Evolutionary conservation across 2,888 invertebrate genomes (phyloP).

Genomic region (Agrochola lychnidis): DNA sequence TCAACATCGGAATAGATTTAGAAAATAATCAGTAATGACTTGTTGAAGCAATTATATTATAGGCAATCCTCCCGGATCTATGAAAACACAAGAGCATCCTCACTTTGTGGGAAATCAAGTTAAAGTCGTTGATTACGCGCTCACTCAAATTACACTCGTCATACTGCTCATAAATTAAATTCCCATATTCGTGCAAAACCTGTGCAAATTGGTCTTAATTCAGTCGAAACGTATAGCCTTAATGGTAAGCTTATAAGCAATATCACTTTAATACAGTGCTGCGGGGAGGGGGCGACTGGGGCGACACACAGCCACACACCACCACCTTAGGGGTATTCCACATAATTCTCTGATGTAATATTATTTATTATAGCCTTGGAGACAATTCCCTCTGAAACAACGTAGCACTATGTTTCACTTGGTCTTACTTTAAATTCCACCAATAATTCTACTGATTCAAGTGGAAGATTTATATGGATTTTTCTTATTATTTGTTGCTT

Average conservation of each 20-base stretch:
- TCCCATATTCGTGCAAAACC: conserved; percentile 86
- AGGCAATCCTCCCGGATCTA: conserved; percentile 16
- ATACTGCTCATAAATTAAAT: conserved; percentile 85
- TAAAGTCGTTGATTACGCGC: conserved; percentile 83
- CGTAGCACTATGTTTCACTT: conserved; percentile 71
- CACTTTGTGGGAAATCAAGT: conserved; percentile 76
- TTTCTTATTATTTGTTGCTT: background rate
- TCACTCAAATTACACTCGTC: conserved; percentile 84
- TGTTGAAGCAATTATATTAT: conserved; percentile 17
- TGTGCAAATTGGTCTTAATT: conserved; percentile 89
- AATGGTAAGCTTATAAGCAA: conserved; percentile 87
- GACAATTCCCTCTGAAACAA: conserved; percentile 77
- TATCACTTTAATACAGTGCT: conserved; percentile 82
- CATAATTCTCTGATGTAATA: conserved; percentile 79
- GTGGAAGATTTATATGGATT: background rate
- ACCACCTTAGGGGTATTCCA: conserved; percentile 73
- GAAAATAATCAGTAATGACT: conserved; percentile 22
- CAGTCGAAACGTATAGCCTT: conserved; percentile 86
- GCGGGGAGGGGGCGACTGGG: conserved; percentile 59
- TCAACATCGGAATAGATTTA: conserved; percentile 32
- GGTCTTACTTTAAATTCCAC: conserved; percentile 64
- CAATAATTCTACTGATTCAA: conserved; percentile 29
- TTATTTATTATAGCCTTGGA: conserved; percentile 82
- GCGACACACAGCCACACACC: conserved; percentile 56
- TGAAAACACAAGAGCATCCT: conserved; percentile 47